Conservation (phyloP, 2,888 invertebrate genomes). For the Orchesellides sinensis region DNA sequence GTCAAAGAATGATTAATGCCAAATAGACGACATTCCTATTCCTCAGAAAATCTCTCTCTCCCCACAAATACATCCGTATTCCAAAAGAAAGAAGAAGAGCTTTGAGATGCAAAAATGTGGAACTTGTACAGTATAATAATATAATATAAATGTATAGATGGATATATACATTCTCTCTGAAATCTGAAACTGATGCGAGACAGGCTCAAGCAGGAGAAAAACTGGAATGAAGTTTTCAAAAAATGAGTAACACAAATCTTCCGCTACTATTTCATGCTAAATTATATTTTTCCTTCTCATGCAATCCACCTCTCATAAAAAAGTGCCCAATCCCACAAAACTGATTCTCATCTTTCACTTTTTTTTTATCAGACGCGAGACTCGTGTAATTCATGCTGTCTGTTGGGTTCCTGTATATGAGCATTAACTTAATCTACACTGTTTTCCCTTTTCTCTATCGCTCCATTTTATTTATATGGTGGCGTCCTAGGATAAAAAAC, state of each 20-base stretch:
- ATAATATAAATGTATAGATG: no score
- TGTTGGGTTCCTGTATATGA: neutral
- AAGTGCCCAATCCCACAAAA: conserved; percentile 10
- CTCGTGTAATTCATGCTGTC: no score
- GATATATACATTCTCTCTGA: neutral
- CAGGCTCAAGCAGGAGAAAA: conserved; percentile 21
- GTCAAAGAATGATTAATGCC: conserved; percentile 75
- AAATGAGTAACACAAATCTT: conserved; percentile 26
- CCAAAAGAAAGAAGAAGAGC: neutral
- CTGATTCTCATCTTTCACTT: conserved; percentile 5
- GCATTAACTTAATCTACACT: neutral
- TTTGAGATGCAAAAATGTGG: no score
- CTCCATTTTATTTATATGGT: no score
- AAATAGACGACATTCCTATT: conserved; percentile 73
- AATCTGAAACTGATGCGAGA: neutral
- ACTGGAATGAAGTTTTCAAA: conserved; percentile 7
- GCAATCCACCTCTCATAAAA: conserved; percentile 19
- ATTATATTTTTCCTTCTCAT: conserved; percentile 1
- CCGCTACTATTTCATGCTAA: neutral
- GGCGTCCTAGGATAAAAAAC: no score
- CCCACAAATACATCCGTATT: conserved; percentile 56
- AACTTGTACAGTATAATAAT: no score
- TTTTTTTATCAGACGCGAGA: neutral
- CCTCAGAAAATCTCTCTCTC: conserved; percentile 60
- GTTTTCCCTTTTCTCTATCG: no score